Base-by-base conservation (phyloP, 2,888 invertebrate genomes). In the Parelbella ahira region DNA sequence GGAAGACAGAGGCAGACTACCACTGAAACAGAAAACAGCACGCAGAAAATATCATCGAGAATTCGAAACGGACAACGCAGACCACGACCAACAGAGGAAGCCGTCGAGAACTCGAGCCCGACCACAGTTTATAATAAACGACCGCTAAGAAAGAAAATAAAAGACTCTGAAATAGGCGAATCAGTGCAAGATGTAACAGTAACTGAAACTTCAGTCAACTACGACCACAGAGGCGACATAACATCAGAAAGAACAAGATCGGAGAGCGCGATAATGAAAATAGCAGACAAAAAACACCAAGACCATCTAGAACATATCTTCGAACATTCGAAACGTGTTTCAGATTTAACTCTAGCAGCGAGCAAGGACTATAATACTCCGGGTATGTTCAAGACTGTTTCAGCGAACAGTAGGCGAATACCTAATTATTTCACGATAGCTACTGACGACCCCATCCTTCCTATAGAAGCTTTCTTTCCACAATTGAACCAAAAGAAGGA, bases 381-480 rank as follows among this genome's bases (percentile, higher is more conserved):
- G 0, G 92, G 92, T 1, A 86, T 91, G 78, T 93, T 93, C 64
- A 93, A 93, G 68, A 90, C 91, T 0, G 90, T 93, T 0, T 89
- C 91, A 0, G 84, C 84, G 0, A 88, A 84, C 37, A 91, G 90
- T 53, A 88, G 93, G 50, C 81, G 90, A 54, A 90, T 92, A 58
- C 90, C 92, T 2, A 90, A 89, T 56, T 91, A 93, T 58, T 92
- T 94, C 54, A 93, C 93, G 10, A 91, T 94, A 71, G 91, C 92
- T 0, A 93, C 94, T 0, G 94, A 94, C 51, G 93, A 94, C 63
- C 94, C 94, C 0, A 93, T 93, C 37, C 78, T 94, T 33, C 94
- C 94, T 0, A 93, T 94, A 48, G 94, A 94, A 73, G 93, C 94
- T 0, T 93, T 94, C 73, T 94, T 94, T 64, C 92, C 93, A 8